Percentiles rank a stretch among this genome's conserved stretches.
Evolutionary conservation across 2,113 vertebrate genomes (phyloP).

Genomic region (Phyllostomus discolor): DNA sequence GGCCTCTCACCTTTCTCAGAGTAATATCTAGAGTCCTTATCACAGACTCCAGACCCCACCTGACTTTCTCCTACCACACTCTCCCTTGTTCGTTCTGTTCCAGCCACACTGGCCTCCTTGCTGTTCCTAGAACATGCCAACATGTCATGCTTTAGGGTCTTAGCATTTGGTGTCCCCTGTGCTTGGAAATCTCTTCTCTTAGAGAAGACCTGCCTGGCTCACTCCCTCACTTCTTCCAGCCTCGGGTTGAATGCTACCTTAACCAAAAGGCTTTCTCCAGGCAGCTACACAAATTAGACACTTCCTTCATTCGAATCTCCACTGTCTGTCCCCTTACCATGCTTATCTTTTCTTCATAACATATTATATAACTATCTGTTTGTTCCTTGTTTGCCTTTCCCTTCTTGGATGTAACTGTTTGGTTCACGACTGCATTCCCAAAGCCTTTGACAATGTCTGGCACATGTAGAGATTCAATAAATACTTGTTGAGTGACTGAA

Average conservation of each 20-base stretch:
- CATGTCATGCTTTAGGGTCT: fast-evolving
- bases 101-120: background rate
- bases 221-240: background rate
- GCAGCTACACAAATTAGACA: background rate
- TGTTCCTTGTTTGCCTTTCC: background rate
- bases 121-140: too few relatives aligned
- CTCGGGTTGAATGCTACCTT: background rate
- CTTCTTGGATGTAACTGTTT: background rate
- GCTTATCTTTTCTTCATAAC: background rate
- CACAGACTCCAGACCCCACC: background rate
- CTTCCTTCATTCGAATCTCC: background rate
- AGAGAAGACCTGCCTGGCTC: background rate
- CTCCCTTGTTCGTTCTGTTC: background rate
- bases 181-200: background rate
- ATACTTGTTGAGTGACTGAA: constrained; percentile 60
- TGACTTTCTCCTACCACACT: background rate
- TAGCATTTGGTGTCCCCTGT: background rate
- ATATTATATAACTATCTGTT: background rate
- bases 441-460: constrained; percentile 36
- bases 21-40: background rate
- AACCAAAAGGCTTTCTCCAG: background rate
- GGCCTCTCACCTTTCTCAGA: background rate
- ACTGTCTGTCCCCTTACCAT: background rate
- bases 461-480: constrained; percentile 27
- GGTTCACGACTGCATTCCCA: background rate